Conservation (phyloP, 2,113 vertebrate species). For the Lophochroa leadbeateri region DNA sequence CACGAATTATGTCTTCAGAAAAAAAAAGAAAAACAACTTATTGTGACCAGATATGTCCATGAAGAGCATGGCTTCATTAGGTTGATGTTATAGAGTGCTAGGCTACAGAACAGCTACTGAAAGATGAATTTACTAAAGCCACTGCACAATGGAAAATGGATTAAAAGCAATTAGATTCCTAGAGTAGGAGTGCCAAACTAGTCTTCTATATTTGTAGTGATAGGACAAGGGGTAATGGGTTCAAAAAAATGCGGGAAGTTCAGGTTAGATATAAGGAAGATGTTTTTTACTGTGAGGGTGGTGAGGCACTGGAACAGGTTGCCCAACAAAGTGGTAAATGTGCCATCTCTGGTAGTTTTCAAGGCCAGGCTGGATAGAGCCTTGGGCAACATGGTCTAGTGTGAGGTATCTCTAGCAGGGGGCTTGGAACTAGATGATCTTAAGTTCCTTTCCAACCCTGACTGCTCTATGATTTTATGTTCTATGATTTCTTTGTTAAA, state of each 20-base stretch:
- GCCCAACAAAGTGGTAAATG: background rate
- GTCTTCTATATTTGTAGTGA: background rate
- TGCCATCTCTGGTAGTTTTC: background rate
- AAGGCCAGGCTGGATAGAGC: background rate
- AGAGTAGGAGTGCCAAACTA: background rate
- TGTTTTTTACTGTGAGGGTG: background rate
- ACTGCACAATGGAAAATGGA: background rate
- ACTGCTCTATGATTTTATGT: background rate
- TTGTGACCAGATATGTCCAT: background rate
- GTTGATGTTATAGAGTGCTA: background rate
- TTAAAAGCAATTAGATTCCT: background rate
- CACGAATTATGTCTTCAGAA: background rate
- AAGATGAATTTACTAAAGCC: background rate
- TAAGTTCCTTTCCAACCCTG: background rate
- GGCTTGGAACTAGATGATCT: background rate
- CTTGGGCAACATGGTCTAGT: background rate
- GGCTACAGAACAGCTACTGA: background rate
- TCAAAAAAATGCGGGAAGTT: background rate
- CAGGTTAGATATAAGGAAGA: background rate
- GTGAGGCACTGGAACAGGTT: background rate
- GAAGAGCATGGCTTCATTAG: background rate
- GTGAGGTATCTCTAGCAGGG: background rate
- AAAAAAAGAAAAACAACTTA: background rate
- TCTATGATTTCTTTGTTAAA: background rate
- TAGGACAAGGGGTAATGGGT: background rate